These are phyloP conservation scores for Physella acuta DNA, from an alignment of 1,140 invertebrate species.

Conservation along the genomic window DNA sequence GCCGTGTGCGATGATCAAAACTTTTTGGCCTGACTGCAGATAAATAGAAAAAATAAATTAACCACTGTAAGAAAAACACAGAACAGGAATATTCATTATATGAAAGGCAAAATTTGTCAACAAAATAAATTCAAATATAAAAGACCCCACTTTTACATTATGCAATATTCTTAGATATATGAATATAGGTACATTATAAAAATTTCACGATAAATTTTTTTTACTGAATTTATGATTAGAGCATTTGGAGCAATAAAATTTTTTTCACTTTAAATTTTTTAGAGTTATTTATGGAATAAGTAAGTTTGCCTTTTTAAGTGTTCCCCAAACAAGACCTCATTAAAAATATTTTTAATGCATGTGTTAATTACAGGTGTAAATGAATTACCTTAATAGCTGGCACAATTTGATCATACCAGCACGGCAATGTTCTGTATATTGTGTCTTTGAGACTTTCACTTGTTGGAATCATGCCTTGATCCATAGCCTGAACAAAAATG, in stretches of 20 bases:
- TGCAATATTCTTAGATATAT: too few relatives aligned
- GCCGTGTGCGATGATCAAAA: conserved; percentile 92
- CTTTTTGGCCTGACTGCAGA: conserved; percentile 74
- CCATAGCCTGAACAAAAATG: conserved; percentile 51
- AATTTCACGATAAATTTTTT: too few relatives aligned
- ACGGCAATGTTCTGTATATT: conserved; percentile 70
- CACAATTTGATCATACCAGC: conserved; percentile 92
- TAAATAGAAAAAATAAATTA: conserved; percentile 13
- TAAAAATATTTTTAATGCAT: too few relatives aligned
- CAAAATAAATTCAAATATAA: neutral
- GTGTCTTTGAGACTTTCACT: conserved; percentile 92
- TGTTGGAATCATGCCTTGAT: conserved; percentile 81
- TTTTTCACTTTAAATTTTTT: too few relatives aligned
- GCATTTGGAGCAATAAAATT: too few relatives aligned
- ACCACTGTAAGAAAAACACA: too few relatives aligned
- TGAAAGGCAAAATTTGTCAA: neutral
- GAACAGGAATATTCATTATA: neutral
- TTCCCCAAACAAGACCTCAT: too few relatives aligned
- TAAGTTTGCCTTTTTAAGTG: too few relatives aligned
- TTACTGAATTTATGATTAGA: too few relatives aligned
- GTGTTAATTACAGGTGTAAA: too few relatives aligned
- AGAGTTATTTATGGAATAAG: too few relatives aligned
- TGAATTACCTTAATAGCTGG: conserved; percentile 74
- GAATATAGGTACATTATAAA: too few relatives aligned
- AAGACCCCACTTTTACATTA: neutral